Percentiles rank a stretch among this genome's conserved stretches.
Conservation (phyloP, 2,888 invertebrate genomes). For the Plusia festucae region DNA sequence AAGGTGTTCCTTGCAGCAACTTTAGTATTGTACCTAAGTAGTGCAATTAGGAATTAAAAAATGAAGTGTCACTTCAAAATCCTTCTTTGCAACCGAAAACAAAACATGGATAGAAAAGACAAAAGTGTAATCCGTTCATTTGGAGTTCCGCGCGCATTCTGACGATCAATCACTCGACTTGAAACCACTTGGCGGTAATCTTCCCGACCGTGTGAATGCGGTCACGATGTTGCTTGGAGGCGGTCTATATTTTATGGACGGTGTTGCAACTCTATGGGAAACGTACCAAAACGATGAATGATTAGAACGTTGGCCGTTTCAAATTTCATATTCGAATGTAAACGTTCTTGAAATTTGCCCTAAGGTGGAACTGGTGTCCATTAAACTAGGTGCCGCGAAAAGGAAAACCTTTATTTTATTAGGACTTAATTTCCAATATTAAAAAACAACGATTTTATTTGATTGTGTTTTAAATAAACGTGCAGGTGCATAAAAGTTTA, state of each 20-base stretch:
- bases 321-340: constrained; percentile 51
- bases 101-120: constrained; percentile 65
- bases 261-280: constrained; percentile 81
- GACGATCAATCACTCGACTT: constrained; percentile 83
- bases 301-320: constrained; percentile 55
- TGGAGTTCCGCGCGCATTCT: constrained; percentile 72
- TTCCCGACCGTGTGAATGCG: constrained; percentile 85
- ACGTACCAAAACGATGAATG: constrained; percentile 61
- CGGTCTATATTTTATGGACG: constrained; percentile 80
- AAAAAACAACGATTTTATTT: too few species aligned
- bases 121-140: constrained; percentile 79
- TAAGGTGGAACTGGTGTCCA: constrained; percentile 28
- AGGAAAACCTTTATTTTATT: neutral
- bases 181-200: constrained; percentile 80
- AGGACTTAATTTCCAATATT: neutral
- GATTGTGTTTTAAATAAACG: too few species aligned
- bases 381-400: constrained; percentile 10
- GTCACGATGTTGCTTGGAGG: constrained; percentile 71
- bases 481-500: neutral
- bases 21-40: neutral
- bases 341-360: constrained; percentile 21
- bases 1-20: neutral
- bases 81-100: constrained; percentile 48
- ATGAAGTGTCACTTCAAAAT: constrained; percentile 19
- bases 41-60: neutral